Conservation (phyloP, 2,888 invertebrate species). For the Yponomeuta plumbellus region DNA sequence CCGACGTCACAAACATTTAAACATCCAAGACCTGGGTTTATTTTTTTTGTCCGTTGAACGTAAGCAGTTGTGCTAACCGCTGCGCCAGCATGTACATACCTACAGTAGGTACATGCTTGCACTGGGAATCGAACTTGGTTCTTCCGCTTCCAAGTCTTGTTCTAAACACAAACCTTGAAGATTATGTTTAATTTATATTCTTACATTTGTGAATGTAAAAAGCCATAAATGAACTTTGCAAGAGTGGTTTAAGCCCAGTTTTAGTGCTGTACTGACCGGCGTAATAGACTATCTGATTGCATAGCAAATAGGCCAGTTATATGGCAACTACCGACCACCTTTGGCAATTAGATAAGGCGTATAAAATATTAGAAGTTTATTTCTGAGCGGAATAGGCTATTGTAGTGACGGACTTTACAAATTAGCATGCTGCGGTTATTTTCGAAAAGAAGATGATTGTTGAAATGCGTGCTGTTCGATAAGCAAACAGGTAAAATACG, state of each 20-base stretch:
- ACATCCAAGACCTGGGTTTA: too few species aligned
- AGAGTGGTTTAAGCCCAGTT: neutral
- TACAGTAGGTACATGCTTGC: too few species aligned
- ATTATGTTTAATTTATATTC: too few species aligned
- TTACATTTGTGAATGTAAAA: too few species aligned
- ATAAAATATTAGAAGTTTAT: conserved; percentile 5
- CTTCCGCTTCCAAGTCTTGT: too few species aligned
- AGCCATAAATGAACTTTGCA: too few species aligned
- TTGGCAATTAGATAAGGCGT: conserved; percentile 5
- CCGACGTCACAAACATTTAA: too few species aligned
- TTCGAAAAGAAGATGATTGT: neutral
- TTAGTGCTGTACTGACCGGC: neutral
- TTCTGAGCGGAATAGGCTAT: neutral
- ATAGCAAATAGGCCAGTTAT: neutral
- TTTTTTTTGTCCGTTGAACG: too few species aligned
- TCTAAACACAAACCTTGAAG: too few species aligned
- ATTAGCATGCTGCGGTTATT: neutral
- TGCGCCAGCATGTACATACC: too few species aligned
- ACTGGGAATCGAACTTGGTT: too few species aligned
- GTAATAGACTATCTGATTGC: neutral
- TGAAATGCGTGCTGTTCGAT: neutral
- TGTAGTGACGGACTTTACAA: neutral
- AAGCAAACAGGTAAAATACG: neutral
- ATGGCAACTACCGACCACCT: neutral
- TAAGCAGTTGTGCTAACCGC: too few species aligned